Evolutionary conservation across 2,113 vertebrate genomes (phyloP).

Genomic region (Willisornis vidua): DNA sequence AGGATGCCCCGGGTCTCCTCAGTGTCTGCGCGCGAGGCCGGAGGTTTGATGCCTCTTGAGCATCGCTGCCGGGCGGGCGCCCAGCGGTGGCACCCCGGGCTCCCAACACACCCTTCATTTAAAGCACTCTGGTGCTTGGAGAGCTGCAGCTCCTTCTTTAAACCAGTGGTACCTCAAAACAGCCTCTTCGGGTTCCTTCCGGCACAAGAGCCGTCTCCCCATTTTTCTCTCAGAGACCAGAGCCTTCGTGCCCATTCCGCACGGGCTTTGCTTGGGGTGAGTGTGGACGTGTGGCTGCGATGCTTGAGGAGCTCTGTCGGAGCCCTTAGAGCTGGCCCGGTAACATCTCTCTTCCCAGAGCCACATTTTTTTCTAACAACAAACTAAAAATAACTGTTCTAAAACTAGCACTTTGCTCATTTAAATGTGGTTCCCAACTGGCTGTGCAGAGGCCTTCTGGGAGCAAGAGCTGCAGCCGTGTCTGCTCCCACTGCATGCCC

Average conservation of each 20-base stretch:
- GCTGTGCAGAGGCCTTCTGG: slow-evolving; percentile 2
- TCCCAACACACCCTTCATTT: not conserved
- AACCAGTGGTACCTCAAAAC: not conserved
- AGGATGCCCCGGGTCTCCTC: not conserved
- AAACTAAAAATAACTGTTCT: slow-evolving; percentile 54
- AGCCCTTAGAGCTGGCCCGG: not conserved
- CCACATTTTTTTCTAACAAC: not conserved
- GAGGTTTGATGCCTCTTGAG: not conserved
- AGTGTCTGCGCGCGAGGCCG: not conserved
- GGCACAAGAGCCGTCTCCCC: not conserved
- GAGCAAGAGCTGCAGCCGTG: not conserved
- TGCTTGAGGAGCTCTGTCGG: not conserved
- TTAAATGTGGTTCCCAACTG: slow-evolving; percentile 27
- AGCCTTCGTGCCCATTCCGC: not conserved
- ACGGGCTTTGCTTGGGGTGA: not conserved
- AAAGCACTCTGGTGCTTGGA: not conserved
- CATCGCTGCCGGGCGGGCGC: not conserved
- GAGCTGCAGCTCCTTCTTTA: not conserved
- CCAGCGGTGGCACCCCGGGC: not conserved
- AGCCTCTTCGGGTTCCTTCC: not conserved
- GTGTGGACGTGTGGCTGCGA: not conserved
- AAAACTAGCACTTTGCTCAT: slow-evolving; percentile 47
- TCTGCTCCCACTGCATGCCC: not conserved
- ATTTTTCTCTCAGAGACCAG: not conserved
- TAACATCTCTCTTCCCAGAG: not conserved